Conservation (phyloP, 1,140 invertebrate genomes). For the Megalopta genalis region DNA sequence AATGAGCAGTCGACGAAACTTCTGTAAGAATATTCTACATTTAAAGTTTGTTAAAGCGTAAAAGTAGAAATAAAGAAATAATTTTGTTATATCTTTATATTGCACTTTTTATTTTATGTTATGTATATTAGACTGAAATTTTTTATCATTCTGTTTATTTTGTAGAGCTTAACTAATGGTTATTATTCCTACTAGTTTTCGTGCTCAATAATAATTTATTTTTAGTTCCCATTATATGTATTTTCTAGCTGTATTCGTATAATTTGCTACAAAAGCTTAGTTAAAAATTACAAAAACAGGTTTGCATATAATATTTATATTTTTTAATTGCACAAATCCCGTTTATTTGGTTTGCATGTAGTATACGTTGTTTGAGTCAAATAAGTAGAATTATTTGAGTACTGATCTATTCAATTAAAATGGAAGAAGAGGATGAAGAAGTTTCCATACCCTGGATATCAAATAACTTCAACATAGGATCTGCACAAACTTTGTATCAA, state of each 20-base stretch:
- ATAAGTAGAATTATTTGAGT: conserved; percentile 43
- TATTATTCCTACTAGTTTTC: neutral
- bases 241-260: too few species aligned
- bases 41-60: neutral
- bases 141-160: neutral
- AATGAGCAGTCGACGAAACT: conserved; percentile 1
- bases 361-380: conserved; percentile 41
- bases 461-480: conserved; percentile 53
- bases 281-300: neutral
- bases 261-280: neutral
- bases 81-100: neutral
- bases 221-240: neutral
- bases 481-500: conserved; percentile 65
- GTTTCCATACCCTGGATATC: conserved; percentile 32
- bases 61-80: neutral
- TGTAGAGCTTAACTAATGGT: neutral
- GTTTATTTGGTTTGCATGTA: conserved; percentile 47
- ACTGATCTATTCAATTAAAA: conserved; percentile 48
- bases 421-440: conserved; percentile 68
- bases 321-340: neutral
- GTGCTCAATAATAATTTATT: neutral
- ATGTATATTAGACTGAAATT: neutral
- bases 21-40: conserved; percentile 22
- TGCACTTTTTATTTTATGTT: neutral
- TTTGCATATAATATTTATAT: neutral